phyloP scores from a whole-genome alignment of 2,113 vertebrate genomes.

The Pelecanoides urinatrix region DNA sequence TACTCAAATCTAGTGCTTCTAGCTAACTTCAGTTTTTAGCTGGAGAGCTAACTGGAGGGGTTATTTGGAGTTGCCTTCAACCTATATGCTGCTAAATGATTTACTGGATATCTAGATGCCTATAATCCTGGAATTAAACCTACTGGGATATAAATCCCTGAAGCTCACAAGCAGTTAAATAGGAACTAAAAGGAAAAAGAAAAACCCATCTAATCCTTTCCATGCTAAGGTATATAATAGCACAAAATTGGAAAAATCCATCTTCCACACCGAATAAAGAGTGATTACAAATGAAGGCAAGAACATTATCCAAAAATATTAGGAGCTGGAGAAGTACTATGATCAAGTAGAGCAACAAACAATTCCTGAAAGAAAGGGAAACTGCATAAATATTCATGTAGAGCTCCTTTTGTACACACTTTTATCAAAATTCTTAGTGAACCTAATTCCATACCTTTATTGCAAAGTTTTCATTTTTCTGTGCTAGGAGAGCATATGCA shows the following conservation, averaged over 20 bases:
- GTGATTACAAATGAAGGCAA: constrained; percentile 41
- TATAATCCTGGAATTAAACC: constrained; percentile 67
- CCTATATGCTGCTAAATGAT: constrained; percentile 52
- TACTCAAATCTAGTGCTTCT: neutral
- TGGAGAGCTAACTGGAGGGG: constrained; percentile 22
- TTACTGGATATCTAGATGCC: constrained; percentile 56
- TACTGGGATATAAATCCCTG: constrained; percentile 56
- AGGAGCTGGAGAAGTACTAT: neutral
- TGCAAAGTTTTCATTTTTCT: neutral
- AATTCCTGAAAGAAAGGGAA: constrained; percentile 21
- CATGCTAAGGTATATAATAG: constrained; percentile 53
- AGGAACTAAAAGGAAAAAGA: constrained; percentile 49
- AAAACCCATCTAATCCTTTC: constrained; percentile 59
- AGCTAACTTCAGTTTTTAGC: constrained; percentile 27
- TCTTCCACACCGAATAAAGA: constrained; percentile 34
- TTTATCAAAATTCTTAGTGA: neutral
- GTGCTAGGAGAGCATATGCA: neutral
- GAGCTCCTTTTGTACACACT: neutral
- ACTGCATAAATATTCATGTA: neutral
- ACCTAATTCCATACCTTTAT: neutral
- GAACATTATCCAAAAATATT: constrained; percentile 42
- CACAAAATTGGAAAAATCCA: constrained; percentile 56
- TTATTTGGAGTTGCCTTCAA: constrained; percentile 58
- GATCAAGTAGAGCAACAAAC: constrained; percentile 6
- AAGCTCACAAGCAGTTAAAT: constrained; percentile 57